These are phyloP conservation scores for Folsomia candida DNA, from an alignment of 2,888 invertebrate genomes.

Conservation along the genomic window DNA sequence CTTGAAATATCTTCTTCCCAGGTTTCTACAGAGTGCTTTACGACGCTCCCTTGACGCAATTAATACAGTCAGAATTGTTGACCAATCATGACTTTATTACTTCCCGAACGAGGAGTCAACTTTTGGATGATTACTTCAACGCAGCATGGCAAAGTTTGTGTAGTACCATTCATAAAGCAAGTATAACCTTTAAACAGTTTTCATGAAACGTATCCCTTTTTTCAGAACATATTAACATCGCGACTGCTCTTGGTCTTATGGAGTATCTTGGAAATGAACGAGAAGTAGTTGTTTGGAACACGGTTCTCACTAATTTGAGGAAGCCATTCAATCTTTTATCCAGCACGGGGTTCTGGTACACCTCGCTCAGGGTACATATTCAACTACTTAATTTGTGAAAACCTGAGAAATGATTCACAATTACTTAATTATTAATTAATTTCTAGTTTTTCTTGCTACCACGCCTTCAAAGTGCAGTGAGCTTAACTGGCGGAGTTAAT, in stretches of 20 bases:
- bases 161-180: neutral
- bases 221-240: constrained; percentile 31
- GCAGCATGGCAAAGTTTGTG: constrained; percentile 35
- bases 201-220: neutral
- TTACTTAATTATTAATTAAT: neutral
- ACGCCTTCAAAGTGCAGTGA: constrained; percentile 25
- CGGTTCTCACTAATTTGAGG: constrained; percentile 35
- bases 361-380: constrained; percentile 22
- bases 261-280: constrained; percentile 27
- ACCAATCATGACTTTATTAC: constrained; percentile 24
- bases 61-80: constrained; percentile 30
- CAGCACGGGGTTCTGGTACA: constrained; percentile 13
- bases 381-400: neutral
- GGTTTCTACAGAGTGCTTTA: constrained; percentile 45
- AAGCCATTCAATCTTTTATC: constrained; percentile 22
- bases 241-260: constrained; percentile 28
- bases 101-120: constrained; percentile 38
- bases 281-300: constrained; percentile 40
- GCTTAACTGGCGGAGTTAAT: constrained; percentile 23
- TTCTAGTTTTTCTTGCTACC: constrained; percentile 30
- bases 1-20: constrained; percentile 17
- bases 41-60: constrained; percentile 29
- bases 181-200: neutral
- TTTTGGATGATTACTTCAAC: constrained; percentile 44
- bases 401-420: too few relatives aligned